Evolutionary conservation across 2,888 invertebrate genomes (phyloP).

Genomic region (Agrochola macilenta): DNA sequence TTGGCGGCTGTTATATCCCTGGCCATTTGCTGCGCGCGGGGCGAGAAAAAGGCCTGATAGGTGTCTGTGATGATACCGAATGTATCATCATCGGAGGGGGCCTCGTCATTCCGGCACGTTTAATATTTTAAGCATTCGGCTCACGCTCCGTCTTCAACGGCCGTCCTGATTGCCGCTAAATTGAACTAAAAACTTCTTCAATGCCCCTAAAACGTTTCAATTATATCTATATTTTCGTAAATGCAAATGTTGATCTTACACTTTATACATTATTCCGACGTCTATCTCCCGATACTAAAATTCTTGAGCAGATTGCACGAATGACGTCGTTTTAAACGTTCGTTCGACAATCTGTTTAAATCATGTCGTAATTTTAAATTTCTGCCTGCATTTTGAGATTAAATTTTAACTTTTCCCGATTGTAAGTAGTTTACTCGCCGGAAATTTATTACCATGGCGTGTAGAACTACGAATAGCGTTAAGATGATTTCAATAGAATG

Average conservation of each 20-base stretch:
- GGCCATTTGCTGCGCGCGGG: too few relatives aligned
- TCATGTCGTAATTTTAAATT: constrained; percentile 81
- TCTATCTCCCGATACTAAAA: constrained; percentile 66
- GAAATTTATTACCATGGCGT: constrained; percentile 84
- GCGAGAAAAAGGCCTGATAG: too few relatives aligned
- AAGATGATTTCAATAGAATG: constrained; percentile 88
- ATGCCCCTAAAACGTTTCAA: constrained; percentile 88
- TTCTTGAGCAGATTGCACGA: constrained; percentile 69
- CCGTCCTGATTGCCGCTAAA: constrained; percentile 90
- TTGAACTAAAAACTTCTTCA: constrained; percentile 91
- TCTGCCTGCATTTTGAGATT: constrained; percentile 84
- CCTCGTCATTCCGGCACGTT: constrained; percentile 84
- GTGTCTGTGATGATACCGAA: too few relatives aligned
- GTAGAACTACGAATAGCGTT: constrained; percentile 82
- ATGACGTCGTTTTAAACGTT: constrained; percentile 69
- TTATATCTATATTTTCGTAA: constrained; percentile 83
- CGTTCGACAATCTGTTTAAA: constrained; percentile 71
- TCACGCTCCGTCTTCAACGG: constrained; percentile 90
- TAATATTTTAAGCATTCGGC: constrained; percentile 89
- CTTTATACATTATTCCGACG: constrained; percentile 65
- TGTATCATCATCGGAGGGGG: too few relatives aligned
- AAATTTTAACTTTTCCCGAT: constrained; percentile 84
- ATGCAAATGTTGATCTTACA: constrained; percentile 71
- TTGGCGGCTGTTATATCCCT: too few relatives aligned
- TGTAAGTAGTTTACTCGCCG: constrained; percentile 82